Evolutionary conservation across 92 coral and sea anemone species (phyloP).

Genomic region (Parazoanthus swiftii): DNA sequence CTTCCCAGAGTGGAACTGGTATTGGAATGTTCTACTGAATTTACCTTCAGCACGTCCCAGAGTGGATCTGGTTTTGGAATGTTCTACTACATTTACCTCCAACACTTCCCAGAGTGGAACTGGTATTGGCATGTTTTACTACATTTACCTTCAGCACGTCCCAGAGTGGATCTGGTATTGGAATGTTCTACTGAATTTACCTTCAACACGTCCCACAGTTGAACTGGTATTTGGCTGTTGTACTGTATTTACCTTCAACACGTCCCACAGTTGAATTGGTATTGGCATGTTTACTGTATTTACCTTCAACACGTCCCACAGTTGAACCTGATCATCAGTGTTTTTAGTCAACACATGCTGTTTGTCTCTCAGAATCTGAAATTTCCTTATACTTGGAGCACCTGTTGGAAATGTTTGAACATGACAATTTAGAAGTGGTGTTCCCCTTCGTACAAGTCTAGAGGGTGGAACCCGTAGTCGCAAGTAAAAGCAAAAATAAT

Average conservation of each 20-base stretch:
- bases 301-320: constrained; percentile 93
- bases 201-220: constrained; percentile 67
- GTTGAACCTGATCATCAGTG: constrained; percentile 71
- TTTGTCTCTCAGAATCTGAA: constrained; percentile 78
- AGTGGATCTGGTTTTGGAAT: too few relatives aligned
- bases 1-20: too few relatives aligned
- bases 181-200: constrained; percentile 38
- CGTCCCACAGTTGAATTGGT: constrained; percentile 56
- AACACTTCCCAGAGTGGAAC: too few relatives aligned
- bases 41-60: too few relatives aligned
- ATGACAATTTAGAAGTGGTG: background rate
- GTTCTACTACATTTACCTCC: too few relatives aligned
- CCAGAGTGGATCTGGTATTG: constrained; percentile 9
- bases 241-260: constrained; percentile 53
- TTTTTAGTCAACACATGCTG: constrained; percentile 86
- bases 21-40: too few relatives aligned
- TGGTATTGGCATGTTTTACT: background rate
- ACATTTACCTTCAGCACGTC: constrained; percentile 52
- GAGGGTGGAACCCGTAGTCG: too few relatives aligned
- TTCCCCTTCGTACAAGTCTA: background rate
- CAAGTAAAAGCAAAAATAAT: too few relatives aligned
- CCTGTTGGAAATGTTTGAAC: constrained; percentile 48
- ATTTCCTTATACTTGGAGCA: constrained; percentile 87
- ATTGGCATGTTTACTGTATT: background rate
- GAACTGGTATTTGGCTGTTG: background rate